Conservation (phyloP, 2,888 invertebrate genomes). For the Heliconius sara region DNA sequence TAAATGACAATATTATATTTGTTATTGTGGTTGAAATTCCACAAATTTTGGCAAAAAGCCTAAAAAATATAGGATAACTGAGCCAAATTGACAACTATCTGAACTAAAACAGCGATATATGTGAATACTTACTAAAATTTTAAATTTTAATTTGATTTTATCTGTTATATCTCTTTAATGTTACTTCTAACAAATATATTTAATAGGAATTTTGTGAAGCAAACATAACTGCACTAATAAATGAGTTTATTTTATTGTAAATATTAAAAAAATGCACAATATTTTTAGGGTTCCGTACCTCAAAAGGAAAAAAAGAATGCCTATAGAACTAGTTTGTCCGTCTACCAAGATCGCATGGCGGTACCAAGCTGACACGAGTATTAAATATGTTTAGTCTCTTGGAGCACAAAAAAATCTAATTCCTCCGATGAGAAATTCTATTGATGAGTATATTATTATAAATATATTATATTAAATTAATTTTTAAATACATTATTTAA, state of each 20-base stretch:
- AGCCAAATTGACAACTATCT: conserved; percentile 46
- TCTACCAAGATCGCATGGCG: too few relatives aligned
- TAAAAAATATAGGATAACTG: conserved; percentile 42
- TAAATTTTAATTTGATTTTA: neutral
- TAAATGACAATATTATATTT: conserved; percentile 42
- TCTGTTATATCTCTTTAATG: neutral
- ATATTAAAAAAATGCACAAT: too few relatives aligned
- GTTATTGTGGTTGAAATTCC: conserved; percentile 42
- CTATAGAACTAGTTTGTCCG: too few relatives aligned
- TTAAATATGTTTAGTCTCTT: too few relatives aligned
- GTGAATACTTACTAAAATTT: conserved; percentile 8
- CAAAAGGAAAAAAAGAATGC: too few relatives aligned
- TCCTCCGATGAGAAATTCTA: neutral
- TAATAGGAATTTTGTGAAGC: neutral
- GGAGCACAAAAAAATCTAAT: too few relatives aligned
- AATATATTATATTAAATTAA: neutral
- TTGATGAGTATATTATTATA: neutral
- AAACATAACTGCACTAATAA: neutral
- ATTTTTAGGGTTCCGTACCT: too few relatives aligned
- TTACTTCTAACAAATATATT: neutral
- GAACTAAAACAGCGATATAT: conserved; percentile 42
- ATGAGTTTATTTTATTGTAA: neutral
- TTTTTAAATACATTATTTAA: neutral
- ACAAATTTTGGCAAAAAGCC: conserved; percentile 45
- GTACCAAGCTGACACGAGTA: too few relatives aligned